phyloP scores from a whole-genome alignment of 2,888 invertebrate species.

The Aricia artaxerxes region DNA sequence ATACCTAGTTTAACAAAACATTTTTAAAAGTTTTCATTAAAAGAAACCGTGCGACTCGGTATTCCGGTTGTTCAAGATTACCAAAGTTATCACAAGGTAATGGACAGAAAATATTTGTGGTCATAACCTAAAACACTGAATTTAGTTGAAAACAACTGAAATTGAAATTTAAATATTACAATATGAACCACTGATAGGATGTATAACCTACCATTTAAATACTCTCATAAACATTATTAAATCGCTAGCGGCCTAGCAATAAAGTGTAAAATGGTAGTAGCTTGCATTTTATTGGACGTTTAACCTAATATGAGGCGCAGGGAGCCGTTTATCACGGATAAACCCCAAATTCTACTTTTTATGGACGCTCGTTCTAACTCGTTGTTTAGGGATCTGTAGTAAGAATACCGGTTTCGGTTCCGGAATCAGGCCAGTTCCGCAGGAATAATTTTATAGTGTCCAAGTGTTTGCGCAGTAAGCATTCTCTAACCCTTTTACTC shows the following conservation, averaged over 20 bases:
- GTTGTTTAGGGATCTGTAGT: background rate
- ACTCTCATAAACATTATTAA: background rate
- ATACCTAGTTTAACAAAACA: too few relatives aligned
- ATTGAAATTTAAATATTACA: background rate
- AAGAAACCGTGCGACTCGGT: too few relatives aligned
- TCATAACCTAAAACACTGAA: background rate
- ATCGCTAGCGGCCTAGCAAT: slow-evolving; percentile 1
- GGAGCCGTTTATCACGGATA: slow-evolving; percentile 19
- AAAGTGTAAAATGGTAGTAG: slow-evolving; percentile 15
- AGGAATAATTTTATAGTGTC: too few relatives aligned
- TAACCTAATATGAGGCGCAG: slow-evolving; percentile 17
- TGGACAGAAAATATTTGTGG: too few relatives aligned
- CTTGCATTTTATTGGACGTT: slow-evolving; percentile 27
- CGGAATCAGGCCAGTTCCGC: too few relatives aligned
- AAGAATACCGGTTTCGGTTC: too few relatives aligned
- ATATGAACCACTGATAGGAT: background rate
- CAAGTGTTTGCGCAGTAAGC: too few relatives aligned
- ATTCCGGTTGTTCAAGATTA: too few relatives aligned
- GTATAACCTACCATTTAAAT: background rate
- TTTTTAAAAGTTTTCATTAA: too few relatives aligned
- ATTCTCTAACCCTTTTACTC: too few relatives aligned
- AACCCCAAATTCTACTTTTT: slow-evolving; percentile 10
- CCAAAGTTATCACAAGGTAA: too few relatives aligned
- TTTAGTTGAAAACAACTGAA: background rate
- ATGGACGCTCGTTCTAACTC: background rate